These are phyloP conservation scores for Echinarachnius parma DNA, from an alignment of 53 echinoderm and acorn worm species.

Conservation along the genomic window DNA sequence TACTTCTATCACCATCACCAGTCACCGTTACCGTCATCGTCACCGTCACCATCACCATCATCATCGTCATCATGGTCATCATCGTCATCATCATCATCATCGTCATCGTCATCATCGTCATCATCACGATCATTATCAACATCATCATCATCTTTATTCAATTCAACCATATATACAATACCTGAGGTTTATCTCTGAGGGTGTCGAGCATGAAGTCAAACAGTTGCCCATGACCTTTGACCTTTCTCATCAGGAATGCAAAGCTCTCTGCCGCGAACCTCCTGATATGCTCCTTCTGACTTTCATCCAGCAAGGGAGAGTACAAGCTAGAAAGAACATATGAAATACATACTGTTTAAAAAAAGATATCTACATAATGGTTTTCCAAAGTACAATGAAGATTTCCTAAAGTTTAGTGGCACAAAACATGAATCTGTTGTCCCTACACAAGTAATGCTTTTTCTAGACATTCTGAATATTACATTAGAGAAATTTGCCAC, in stretches of 20 bases:
- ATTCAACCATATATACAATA: too few relatives aligned
- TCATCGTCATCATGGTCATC: constrained; percentile 19
- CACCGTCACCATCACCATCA: constrained; percentile 6
- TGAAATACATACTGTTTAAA: too few relatives aligned
- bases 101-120: constrained; percentile 25
- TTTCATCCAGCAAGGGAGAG: constrained; percentile 55
- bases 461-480: too few relatives aligned
- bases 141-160: background rate
- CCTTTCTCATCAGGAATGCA: constrained; percentile 90
- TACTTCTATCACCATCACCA: background rate
- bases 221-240: constrained; percentile 61
- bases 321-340: constrained; percentile 57
- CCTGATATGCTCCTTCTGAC: constrained; percentile 76
- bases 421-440: too few relatives aligned
- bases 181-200: constrained; percentile 58
- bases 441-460: too few relatives aligned
- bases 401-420: too few relatives aligned
- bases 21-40: background rate
- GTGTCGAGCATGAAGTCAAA: constrained; percentile 71
- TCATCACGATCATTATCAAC: constrained; percentile 3
- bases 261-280: constrained; percentile 98
- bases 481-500: too few relatives aligned
- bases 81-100: constrained; percentile 28
- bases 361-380: too few relatives aligned
- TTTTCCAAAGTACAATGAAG: too few relatives aligned